phyloP scores from a whole-genome alignment of 1,140 invertebrate genomes.

The Sycobia sp. region DNA sequence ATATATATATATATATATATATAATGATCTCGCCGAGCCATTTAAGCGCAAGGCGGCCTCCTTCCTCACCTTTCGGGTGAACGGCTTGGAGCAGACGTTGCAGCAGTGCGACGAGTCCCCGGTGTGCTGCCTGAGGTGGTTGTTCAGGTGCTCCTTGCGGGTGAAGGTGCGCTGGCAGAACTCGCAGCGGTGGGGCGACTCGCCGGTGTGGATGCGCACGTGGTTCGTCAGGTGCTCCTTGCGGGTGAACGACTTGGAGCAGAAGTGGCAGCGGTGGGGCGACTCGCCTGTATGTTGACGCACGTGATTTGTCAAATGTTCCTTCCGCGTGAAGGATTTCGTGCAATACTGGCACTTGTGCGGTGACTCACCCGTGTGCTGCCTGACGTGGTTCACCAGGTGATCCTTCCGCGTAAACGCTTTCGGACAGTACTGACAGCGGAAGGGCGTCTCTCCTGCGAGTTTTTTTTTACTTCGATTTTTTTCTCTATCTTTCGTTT shows the following conservation, averaged over 20 bases:
- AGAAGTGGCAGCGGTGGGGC: conserved; percentile 81
- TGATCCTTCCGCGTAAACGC: conserved; percentile 72
- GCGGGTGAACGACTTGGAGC: conserved; percentile 82
- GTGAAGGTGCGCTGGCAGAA: conserved; percentile 83
- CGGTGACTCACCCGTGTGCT: conserved; percentile 76
- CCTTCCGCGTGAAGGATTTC: conserved; percentile 85
- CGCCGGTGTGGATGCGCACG: conserved; percentile 73
- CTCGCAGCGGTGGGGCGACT: conserved; percentile 81
- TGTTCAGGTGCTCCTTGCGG: conserved; percentile 79
- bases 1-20: too few relatives aligned
- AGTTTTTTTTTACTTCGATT: conserved; percentile 28
- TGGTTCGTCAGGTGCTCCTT: conserved; percentile 83
- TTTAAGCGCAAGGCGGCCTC: too few relatives aligned
- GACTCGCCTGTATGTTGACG: conserved; percentile 78
- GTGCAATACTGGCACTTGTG: conserved; percentile 70
- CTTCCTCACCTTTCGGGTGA: conserved; percentile 73
- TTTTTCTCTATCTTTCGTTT: conserved; percentile 32
- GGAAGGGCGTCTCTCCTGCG: conserved; percentile 63
- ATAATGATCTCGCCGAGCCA: too few relatives aligned
- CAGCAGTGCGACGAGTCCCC: conserved; percentile 87
- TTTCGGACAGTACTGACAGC: conserved; percentile 69
- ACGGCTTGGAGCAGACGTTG: conserved; percentile 84
- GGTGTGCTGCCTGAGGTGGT: conserved; percentile 86
- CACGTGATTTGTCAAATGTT: conserved; percentile 89
- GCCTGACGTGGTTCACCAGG: conserved; percentile 68